Evolutionary conservation across 37 sponge, comb jelly and placozoan species (phyloP).

Genomic region (Cliona cf. orientalis): DNA sequence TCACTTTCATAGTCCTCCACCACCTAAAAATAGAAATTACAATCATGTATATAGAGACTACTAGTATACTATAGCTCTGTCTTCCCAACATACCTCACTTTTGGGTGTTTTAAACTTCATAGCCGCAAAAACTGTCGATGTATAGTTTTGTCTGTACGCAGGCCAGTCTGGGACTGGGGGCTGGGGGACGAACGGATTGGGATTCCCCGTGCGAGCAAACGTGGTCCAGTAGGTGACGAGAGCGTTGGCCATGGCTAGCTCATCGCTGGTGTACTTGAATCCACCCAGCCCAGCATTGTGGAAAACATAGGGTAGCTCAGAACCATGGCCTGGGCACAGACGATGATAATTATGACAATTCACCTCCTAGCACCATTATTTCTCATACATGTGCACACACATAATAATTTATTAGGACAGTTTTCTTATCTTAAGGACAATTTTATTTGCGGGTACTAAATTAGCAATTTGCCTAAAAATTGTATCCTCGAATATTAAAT

Average conservation of each 20-base stretch:
- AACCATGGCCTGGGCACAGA: slow-evolving; percentile 67
- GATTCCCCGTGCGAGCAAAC: slow-evolving; percentile 67
- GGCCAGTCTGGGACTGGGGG: slow-evolving; percentile 14
- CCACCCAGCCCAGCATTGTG: slow-evolving; percentile 51
- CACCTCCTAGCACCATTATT: neutral
- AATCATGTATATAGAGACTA: neutral
- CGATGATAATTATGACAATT: neutral
- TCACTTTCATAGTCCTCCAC: slow-evolving; percentile 19
- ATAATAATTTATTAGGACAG: too few species aligned
- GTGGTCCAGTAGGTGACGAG: slow-evolving; percentile 68
- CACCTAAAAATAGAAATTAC: neutral
- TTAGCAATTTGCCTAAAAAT: too few species aligned
- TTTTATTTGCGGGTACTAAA: too few species aligned
- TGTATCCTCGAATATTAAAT: too few species aligned
- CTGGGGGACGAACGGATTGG: slow-evolving; percentile 29
- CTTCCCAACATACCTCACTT: slow-evolving; percentile 13
- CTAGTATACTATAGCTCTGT: neutral
- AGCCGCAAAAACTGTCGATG: neutral
- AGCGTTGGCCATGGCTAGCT: slow-evolving; percentile 39
- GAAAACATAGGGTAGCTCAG: slow-evolving; percentile 72
- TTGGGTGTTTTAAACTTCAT: slow-evolving; percentile 34
- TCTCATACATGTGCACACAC: neutral
- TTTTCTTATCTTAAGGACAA: too few species aligned
- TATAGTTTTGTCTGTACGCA: neutral
- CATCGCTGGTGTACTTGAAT: slow-evolving; percentile 50